Evolutionary conservation across 2,888 invertebrate species (phyloP), one percentile per base, ranked within the genome.

Genomic region (Flexamia atlantica): DNA sequence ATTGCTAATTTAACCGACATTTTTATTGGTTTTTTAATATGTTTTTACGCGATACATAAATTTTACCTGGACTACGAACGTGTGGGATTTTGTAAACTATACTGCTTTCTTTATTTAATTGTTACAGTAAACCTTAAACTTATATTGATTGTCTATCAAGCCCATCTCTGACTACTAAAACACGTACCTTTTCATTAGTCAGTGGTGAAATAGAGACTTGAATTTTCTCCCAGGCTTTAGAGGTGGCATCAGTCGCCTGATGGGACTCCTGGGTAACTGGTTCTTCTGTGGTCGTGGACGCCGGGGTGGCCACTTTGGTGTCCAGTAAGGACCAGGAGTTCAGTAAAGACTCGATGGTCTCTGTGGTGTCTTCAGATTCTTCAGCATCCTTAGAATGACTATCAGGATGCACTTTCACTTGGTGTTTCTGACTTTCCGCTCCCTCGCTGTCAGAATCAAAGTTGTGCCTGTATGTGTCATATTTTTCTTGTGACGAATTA

Each of bases 191-290:
- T 90, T 97, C 96, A 88, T 95, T 94, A 4, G 95, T 95, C 84
- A 94, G 90, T n/a, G 95, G 94, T 14, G 95, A 95, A 88, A 95
- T 94, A 23, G 95, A 93, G 0, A 95, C 93, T 88, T 94, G 93
- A 86, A 94, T 92, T 88, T 92, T 91, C 57, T 94, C 93, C 96
- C 96, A 96, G 0, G 92, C 90, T 80, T 91, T 91, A 10, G 89
- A 88, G 1, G 91, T 91, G 0, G 86, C 80, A 90, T 91, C 81
- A 3, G 40, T 82, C 7, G 76, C 85, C 89, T 88, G 85, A 90
- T 90, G 82, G 0, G 84, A 25, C 30, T 64, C 46, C 14, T 30
- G 25, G 0, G 74, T 36, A 1, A 23, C 32, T 25, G 74, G 32
- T 64, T 42, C 81, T 40, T 81, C 7, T 87, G 85, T 85, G 76